Conservation (phyloP, 2,113 vertebrate genomes). For the Turdus rufiventris region DNA sequence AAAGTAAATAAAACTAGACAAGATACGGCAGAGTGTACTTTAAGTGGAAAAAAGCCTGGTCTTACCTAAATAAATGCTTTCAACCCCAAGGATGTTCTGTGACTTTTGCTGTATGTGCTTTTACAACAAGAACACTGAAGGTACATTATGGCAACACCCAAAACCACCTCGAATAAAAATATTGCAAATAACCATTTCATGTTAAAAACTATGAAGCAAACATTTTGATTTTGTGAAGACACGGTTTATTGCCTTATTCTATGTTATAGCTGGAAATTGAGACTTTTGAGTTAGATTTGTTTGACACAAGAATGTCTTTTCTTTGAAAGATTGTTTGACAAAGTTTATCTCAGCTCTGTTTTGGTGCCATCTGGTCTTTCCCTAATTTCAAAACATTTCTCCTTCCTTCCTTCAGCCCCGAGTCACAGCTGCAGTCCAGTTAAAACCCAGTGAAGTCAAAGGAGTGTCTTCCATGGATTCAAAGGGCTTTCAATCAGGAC, state of each 20-base stretch:
- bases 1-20: constrained; percentile 57
- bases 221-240: constrained; percentile 63
- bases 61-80: constrained; percentile 46
- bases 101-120: constrained; percentile 59
- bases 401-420: constrained; percentile 46
- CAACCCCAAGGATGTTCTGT: constrained; percentile 37
- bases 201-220: constrained; percentile 65
- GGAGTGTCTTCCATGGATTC: not conserved
- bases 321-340: constrained; percentile 40
- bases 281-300: constrained; percentile 53
- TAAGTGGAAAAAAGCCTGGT: constrained; percentile 41
- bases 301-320: constrained; percentile 46
- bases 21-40: constrained; percentile 41
- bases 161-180: constrained; percentile 59
- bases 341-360: constrained; percentile 48
- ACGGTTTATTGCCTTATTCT: constrained; percentile 72
- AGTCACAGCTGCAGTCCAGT: constrained; percentile 31
- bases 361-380: constrained; percentile 38
- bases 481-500: constrained; percentile 21
- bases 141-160: constrained; percentile 69
- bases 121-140: constrained; percentile 71
- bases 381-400: constrained; percentile 43
- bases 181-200: constrained; percentile 25
- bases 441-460: constrained; percentile 53
- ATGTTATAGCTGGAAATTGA: constrained; percentile 63